These are phyloP conservation scores for Tachina grossa DNA, from an alignment of 2,888 invertebrate species.

Conservation along the genomic window DNA sequence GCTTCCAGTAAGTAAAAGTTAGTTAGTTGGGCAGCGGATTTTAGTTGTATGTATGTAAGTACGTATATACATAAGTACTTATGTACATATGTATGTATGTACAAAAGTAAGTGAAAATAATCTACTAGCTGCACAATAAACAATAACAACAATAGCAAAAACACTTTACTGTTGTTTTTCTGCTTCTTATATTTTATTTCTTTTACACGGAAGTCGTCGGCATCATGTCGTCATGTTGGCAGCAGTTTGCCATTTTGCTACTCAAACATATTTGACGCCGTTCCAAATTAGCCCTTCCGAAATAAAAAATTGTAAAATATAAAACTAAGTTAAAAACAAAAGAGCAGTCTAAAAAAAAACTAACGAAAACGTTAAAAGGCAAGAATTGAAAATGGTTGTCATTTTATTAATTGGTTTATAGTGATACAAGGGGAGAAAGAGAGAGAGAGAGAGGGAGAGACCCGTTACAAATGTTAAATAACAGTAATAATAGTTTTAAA, in stretches of 20 bases:
- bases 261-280: constrained; percentile 77
- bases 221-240: constrained; percentile 70
- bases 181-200: constrained; percentile 50
- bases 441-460: constrained; percentile 65
- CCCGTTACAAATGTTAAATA: constrained; percentile 29
- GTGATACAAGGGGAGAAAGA: constrained; percentile 1
- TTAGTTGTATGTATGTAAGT: neutral
- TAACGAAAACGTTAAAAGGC: constrained; percentile 36
- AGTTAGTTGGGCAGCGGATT: constrained; percentile 40
- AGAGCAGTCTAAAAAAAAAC: constrained; percentile 35
- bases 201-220: constrained; percentile 70
- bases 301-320: constrained; percentile 21
- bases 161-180: constrained; percentile 22
- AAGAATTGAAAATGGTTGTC: constrained; percentile 74
- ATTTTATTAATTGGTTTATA: constrained; percentile 79
- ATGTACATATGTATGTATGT: neutral
- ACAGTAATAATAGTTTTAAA: constrained; percentile 35
- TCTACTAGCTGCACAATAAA: constrained; percentile 40
- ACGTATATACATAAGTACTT: neutral
- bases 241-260: constrained; percentile 66
- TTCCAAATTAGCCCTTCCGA: constrained; percentile 79
- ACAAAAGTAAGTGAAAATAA: constrained; percentile 57
- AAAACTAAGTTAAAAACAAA: constrained; percentile 41
- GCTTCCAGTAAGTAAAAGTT: constrained; percentile 56
- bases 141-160: constrained; percentile 13